Percentiles rank a stretch among this genome's conserved stretches.
Conservation (phyloP, 2,888 invertebrate species). For the Heliconius cydno region DNA sequence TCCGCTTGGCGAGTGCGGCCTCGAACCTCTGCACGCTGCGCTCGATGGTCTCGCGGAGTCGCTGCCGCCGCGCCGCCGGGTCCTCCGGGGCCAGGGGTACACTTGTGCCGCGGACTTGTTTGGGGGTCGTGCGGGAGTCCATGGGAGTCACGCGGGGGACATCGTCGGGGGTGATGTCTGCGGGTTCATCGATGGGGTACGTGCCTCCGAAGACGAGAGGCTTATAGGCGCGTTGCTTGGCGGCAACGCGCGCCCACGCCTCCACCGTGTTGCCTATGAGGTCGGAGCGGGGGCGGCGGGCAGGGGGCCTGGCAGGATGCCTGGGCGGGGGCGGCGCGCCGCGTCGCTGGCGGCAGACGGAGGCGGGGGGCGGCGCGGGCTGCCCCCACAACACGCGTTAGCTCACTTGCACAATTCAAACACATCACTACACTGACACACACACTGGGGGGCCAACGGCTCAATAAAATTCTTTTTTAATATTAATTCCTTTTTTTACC, state of each 20-base stretch:
- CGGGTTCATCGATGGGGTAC: slow-evolving; percentile 92
- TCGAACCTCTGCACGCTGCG: slow-evolving; percentile 77
- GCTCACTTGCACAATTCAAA: slow-evolving; percentile 43
- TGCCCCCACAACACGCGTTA: slow-evolving; percentile 53
- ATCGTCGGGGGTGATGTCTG: slow-evolving; percentile 39
- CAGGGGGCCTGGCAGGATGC: slow-evolving; percentile 39
- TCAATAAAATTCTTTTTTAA: neutral
- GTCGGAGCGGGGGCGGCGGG: slow-evolving; percentile 64
- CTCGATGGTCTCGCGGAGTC: slow-evolving; percentile 71
- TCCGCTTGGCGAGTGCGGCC: slow-evolving; percentile 58
- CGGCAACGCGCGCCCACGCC: slow-evolving; percentile 84
- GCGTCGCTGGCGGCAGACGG: slow-evolving; percentile 32
- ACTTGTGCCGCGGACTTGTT: neutral
- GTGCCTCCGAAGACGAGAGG: slow-evolving; percentile 93
- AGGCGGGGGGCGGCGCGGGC: slow-evolving; percentile 40
- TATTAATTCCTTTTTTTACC: neutral
- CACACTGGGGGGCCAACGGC: neutral
- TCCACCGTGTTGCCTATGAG: slow-evolving; percentile 86
- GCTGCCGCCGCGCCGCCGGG: slow-evolving; percentile 53
- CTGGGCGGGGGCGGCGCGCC: slow-evolving; percentile 23
- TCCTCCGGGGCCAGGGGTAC: neutral
- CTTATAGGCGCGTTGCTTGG: slow-evolving; percentile 75
- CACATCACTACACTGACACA: slow-evolving; percentile 19
- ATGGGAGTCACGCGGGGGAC: slow-evolving; percentile 9
- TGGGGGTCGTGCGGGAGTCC: too few relatives aligned